phyloP scores from a whole-genome alignment of 1,140 invertebrate genomes.

The Subanguina moxae region DNA sequence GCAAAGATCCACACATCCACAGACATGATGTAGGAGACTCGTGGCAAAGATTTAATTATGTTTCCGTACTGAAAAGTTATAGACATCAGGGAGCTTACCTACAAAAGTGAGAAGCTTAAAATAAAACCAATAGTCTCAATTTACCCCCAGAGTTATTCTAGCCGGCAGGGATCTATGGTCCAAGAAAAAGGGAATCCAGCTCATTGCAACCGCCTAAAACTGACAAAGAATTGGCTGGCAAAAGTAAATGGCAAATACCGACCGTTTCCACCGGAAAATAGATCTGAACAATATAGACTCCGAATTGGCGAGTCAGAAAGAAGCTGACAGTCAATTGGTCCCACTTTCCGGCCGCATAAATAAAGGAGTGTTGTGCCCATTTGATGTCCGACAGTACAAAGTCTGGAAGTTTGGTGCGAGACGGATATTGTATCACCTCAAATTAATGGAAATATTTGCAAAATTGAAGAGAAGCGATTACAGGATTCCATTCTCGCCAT shows the following conservation, averaged over 20 bases:
- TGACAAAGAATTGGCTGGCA: not conserved
- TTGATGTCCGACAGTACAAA: slow-evolving; percentile 52
- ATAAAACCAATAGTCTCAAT: not conserved
- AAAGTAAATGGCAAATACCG: slow-evolving; percentile 4
- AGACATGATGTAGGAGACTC: slow-evolving; percentile 48
- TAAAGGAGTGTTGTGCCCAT: slow-evolving; percentile 56
- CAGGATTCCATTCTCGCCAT: slow-evolving; percentile 58
- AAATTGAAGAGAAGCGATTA: slow-evolving; percentile 14
- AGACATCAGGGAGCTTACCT: slow-evolving; percentile 43
- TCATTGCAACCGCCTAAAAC: slow-evolving; percentile 53
- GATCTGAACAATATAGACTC: slow-evolving; percentile 63
- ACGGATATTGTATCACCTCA: slow-evolving; percentile 51
- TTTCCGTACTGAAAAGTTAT: slow-evolving; percentile 57
- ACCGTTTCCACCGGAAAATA: slow-evolving; percentile 31
- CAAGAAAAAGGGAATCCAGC: slow-evolving; percentile 64
- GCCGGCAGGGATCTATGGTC: slow-evolving; percentile 61
- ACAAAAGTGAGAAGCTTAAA: slow-evolving; percentile 16
- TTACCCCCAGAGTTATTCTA: slow-evolving; percentile 62
- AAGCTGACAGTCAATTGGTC: slow-evolving; percentile 61
- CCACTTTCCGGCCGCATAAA: slow-evolving; percentile 53
- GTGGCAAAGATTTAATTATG: slow-evolving; percentile 53
- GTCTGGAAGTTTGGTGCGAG: slow-evolving; percentile 56
- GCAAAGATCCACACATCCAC: slow-evolving; percentile 32
- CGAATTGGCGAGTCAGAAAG: slow-evolving; percentile 61
- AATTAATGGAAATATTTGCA: not conserved